Base-by-base conservation (phyloP, 2,113 vertebrate species). In the Puma concolor region DNA sequence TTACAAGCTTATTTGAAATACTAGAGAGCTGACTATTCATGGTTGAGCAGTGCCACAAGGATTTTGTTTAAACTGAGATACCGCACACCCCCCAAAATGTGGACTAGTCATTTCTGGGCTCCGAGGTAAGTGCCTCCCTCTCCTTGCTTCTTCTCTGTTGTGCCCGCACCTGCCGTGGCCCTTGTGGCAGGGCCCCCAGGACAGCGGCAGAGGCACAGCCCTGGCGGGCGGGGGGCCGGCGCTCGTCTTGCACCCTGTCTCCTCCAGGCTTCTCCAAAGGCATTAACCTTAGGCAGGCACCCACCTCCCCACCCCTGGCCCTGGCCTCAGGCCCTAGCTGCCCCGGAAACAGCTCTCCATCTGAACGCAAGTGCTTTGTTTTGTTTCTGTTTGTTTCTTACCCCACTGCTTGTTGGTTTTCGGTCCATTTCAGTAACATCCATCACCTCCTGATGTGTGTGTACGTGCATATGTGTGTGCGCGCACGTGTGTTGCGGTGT, bases 21-120 rank as follows among this genome's bases (percentile, higher is more conserved):
- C 97, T 98, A 99, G 99, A 98, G 97, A 98, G 98, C 98, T 98
- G 98, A 93, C 98, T 98, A 38, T 98, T 99, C 98, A 29, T 98
- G 98, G 79, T 97, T 98, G 98, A 98, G 97, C 98, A 98, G 52
- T 98, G 94, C 98, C 97, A 85, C 98, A 92, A 99, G 98, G 98
- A 99, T 98, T 98, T 98, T 99, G 77, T 98, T 98, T 99, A 98
- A 96, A 96, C 98, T 98, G 98, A 97, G 97, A 98, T 94, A 97
- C 96, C 95, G 97, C 96, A 82, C 67, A 98, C 97, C 0, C 98
- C 97, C 98, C 90, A 93, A 98, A 97, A 41, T 98, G 98, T 97
- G 98, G 97, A 87, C 8, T 98, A 97, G 98, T 92, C 97, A 95
- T 98, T 98, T 97, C 98, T 97, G 64, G 97, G 97, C 96, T 1